phyloP scores from a whole-genome alignment of 2,113 vertebrate species.

The Taurulus bubalis region DNA sequence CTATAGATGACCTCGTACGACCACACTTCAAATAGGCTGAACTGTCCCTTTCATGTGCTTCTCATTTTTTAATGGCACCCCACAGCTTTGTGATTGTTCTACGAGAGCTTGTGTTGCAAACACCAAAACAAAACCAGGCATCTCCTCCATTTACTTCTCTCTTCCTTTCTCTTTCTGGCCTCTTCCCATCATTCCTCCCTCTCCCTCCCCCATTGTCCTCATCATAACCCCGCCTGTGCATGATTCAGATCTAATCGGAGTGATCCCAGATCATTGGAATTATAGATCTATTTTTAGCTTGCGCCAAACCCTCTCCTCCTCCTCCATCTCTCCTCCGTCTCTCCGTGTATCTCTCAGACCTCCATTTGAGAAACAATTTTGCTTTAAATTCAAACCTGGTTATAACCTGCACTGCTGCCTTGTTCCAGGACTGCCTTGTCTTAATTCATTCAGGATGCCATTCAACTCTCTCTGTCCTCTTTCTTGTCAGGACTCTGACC shows the following conservation, averaged over 20 bases:
- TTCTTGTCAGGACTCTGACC: conserved; percentile 91
- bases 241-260: conserved; percentile 56
- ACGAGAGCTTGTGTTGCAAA: background rate
- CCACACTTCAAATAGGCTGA: background rate
- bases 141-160: background rate
- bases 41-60: background rate
- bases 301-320: conserved; percentile 6
- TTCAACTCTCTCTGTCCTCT: conserved; percentile 33
- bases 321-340: background rate
- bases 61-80: background rate
- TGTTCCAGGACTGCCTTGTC: conserved; percentile 17
- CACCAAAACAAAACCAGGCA: background rate
- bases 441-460: conserved; percentile 22
- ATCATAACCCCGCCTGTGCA: conserved; percentile 21
- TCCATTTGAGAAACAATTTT: conserved; percentile 33
- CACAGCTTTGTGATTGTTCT: background rate
- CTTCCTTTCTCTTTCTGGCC: background rate
- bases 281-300: conserved; percentile 55
- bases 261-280: conserved; percentile 38
- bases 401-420: conserved; percentile 8
- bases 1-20: background rate
- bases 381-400: conserved; percentile 55
- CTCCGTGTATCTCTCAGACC: background rate
- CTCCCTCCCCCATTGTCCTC: background rate
- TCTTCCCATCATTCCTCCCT: background rate